Evolutionary conservation across 2,113 vertebrate species (phyloP).

Genomic region (Micromys minutus): DNA sequence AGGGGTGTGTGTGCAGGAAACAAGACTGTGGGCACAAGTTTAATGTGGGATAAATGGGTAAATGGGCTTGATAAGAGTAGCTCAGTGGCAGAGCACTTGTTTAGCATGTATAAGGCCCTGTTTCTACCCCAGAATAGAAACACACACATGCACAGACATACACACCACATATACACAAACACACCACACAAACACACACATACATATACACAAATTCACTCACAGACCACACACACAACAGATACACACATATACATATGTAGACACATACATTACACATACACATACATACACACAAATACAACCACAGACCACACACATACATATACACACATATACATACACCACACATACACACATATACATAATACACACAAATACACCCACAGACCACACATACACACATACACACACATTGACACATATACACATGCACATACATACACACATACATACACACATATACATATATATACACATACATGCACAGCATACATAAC

Average conservation of each 20-base stretch:
- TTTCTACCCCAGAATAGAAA: neutral
- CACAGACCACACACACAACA: no score
- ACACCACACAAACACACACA: rapidly evolving
- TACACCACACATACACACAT: rapidly evolving
- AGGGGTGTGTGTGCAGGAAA: neutral
- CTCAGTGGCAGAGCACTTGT: neutral
- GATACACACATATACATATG: rapidly evolving
- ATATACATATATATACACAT: neutral
- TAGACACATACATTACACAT: neutral
- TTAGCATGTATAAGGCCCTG: neutral
- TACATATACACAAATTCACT: neutral
- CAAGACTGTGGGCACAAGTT: neutral
- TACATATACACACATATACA: neutral
- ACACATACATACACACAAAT: neutral
- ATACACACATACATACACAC: neutral
- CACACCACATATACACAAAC: no score
- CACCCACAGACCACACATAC: neutral
- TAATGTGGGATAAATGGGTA: neutral
- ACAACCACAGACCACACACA: no score
- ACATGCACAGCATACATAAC: no score
- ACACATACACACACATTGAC: neutral
- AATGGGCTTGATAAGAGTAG: neutral
- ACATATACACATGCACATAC: neutral
- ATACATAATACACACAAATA: rapidly evolving
- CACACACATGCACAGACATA: neutral